Evolutionary conservation across 2,888 invertebrate species (phyloP), one percentile per base, ranked within the genome.

Genomic region (Opisthograptis luteolata): DNA sequence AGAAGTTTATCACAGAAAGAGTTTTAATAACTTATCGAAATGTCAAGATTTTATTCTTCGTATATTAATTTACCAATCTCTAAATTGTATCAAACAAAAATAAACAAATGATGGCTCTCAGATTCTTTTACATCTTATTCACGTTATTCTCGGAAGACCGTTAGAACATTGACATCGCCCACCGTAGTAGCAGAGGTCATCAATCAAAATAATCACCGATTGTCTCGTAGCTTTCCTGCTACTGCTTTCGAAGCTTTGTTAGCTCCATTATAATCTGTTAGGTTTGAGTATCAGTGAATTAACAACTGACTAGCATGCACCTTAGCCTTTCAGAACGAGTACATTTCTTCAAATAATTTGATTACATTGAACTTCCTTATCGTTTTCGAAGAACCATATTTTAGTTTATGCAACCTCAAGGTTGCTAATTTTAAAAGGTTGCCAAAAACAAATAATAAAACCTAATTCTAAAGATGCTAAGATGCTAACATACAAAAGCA

Each of bases 151-250:
- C 49, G 44, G 47, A 42, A 49, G 22, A 25, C 55, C 44, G 75
- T 79, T 76, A 73, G 54, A 55, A 62, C 60, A n/a, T n/a, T 54
- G 68, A 64, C 66, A 68, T 61, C 70, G 65, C 73, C 72, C 68
- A 69, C 71, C 43, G 51, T 58, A 54, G 66, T 54, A 66, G 67
- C 70, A 58, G 68, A 60, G 64, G 61, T 68, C 69, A 80, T 87
- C 76, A 64, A 85, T 87, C 85, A 83, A 67, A 72, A 70, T 84
- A 81, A 85, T 83, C 74, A 76, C 68, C 78, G 63, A 84, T 85
- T 84, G 84, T 84, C 64, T 70, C 76, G 74, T 74, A 74, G 67
- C 52, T 49, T 58, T 44, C 48, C 49, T 59, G 58, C 61, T 60
- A 57, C 63, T 58, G 15, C 20, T 44, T 31, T 32, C 48, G 15